Base-by-base conservation (phyloP, 1,140 invertebrate species). In the Zeugodacus cucurbitae region DNA sequence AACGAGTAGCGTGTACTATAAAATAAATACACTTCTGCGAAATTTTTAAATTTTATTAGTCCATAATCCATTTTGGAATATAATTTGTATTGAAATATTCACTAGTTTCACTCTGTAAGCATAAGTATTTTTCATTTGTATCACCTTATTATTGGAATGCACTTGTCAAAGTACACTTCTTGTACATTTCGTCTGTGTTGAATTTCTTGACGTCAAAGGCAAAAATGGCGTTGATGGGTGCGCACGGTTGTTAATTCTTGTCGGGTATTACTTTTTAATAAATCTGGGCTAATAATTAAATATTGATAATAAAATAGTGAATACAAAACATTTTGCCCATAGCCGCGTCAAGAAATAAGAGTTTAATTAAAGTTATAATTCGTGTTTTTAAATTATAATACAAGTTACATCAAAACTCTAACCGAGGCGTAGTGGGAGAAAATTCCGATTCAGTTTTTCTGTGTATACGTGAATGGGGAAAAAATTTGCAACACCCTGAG, bases 201-300 rank as follows among this genome's bases (percentile, higher is more conserved):
- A 82, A 29, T 82, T 82, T 82, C 37, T 48, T 26, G 74, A 82
- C 74, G 74, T 82, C 44, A 82, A 82, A 82, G 48, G 74, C 4
- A 82, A 82, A 82, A n/a, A 82, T 82, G 74, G 74, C 74, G 74
- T 82, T 82, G n/a, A 29, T 54, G 74, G 41, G 74, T 82, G 74
- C 74, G 74, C 74, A 82, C 74, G 74, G 74, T 82, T 82, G 74
- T 22, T 82, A 48, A 82, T 26, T 48, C 7, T 29, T 48, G 7
- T 48, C 74, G 41, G 74, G 41, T 48, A n/a, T 82, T 54, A 17
- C 4, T 70, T 82, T 82, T 82, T 22, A 82, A 82, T 54, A n/a
- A 48, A 48, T 29, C 10, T 48, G n/a, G 11, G 4, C n/a, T 41
- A 17, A 37, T 74, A 74, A 74, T 14, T 74, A 34, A 54, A 29